phyloP scores from a whole-genome alignment of 2,797 vertebrate genomes.

The Sebastes hubbsi region DNA sequence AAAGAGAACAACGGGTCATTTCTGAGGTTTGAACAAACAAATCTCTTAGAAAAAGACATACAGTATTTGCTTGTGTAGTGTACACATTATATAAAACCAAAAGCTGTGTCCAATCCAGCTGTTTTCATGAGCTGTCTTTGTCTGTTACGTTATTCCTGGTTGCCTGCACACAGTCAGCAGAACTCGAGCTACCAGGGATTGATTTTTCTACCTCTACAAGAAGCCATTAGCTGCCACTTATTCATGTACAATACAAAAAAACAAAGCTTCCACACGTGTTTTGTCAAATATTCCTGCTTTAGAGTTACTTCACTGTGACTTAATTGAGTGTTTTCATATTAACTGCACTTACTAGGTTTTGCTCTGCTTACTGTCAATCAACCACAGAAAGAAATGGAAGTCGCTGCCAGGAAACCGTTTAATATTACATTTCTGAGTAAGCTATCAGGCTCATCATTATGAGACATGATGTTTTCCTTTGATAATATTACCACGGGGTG shows the following conservation, averaged over 20 bases:
- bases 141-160: background rate
- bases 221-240: constrained; percentile 18
- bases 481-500: background rate
- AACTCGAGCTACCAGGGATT: background rate
- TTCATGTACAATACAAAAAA: background rate
- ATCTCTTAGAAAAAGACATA: background rate
- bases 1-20: background rate
- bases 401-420: constrained; percentile 33
- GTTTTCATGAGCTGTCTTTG: background rate
- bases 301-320: background rate
- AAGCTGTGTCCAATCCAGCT: background rate
- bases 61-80: background rate
- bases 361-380: constrained; percentile 9
- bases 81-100: background rate
- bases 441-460: background rate
- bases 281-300: background rate
- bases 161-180: constrained; percentile 18
- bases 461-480: constrained; percentile 7
- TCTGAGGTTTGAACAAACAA: background rate
- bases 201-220: constrained; percentile 23
- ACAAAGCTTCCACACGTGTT: background rate
- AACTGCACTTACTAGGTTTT: background rate
- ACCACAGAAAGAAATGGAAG: constrained; percentile 8
- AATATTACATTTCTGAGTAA: constrained; percentile 5
- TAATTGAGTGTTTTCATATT: constrained; percentile 15